These are phyloP conservation scores for Okapia johnstoni DNA, from an alignment of 2,113 vertebrate genomes.

Conservation along the genomic window DNA sequence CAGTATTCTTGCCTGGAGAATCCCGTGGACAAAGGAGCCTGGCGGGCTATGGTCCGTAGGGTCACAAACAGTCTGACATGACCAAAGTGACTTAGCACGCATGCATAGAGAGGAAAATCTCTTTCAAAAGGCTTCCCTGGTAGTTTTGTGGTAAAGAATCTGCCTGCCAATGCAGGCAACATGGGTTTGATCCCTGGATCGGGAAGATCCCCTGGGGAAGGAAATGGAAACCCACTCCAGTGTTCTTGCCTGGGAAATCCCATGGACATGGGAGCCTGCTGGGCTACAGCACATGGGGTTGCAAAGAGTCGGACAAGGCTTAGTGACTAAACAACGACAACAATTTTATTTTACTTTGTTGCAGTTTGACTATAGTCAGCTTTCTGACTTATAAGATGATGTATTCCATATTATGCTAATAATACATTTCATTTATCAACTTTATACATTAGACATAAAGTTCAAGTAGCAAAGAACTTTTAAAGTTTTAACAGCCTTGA, in stretches of 20 bases:
- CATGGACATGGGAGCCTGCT: not conserved
- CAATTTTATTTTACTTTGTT: not conserved
- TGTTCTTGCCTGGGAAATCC: not conserved
- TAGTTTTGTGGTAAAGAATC: not conserved
- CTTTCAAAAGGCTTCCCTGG: not conserved
- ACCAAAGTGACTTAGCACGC: not conserved
- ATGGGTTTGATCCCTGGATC: rapidly evolving
- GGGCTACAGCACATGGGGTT: not conserved
- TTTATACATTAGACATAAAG: not conserved
- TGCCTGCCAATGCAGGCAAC: not conserved
- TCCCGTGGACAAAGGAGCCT: not conserved
- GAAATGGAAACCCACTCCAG: not conserved
- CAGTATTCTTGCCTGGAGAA: not conserved
- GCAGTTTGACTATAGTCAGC: not conserved
- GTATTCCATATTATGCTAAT: not conserved
- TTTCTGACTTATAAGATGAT: not conserved
- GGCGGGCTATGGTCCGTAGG: not conserved
- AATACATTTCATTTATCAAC: not conserved
- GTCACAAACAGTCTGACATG: not conserved
- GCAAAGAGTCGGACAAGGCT: not conserved
- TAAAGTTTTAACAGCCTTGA: not conserved
- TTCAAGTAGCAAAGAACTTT: not conserved
- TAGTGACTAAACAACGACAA: not conserved
- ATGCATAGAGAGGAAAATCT: not conserved
- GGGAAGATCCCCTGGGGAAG: not conserved